Evolutionary conservation across 2,888 invertebrate species (phyloP).

Genomic region (Thumatha senex): DNA sequence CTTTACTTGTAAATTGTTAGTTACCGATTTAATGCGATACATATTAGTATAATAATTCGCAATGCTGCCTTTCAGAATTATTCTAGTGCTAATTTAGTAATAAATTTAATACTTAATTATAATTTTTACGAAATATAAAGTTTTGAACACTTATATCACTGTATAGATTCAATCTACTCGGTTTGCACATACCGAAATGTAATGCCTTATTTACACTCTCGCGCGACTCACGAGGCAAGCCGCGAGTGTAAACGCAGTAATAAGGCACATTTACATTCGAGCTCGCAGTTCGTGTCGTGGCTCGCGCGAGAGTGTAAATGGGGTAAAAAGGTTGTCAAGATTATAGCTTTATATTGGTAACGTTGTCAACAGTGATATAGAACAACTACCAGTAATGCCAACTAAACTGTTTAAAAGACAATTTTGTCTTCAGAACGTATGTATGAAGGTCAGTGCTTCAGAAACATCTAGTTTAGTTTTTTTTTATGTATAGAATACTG

Average conservation of each 20-base stretch:
- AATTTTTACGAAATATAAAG: conserved; percentile 65
- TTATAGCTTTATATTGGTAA: conserved; percentile 16
- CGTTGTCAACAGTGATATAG: conserved; percentile 10
- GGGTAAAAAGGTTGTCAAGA: conserved; percentile 24
- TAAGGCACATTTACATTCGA: no score
- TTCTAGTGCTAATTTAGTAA: conserved; percentile 68
- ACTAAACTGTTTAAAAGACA: conserved; percentile 29
- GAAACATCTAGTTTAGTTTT: no score
- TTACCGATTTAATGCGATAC: conserved; percentile 53
- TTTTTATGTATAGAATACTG: conserved; percentile 12
- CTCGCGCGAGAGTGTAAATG: no score
- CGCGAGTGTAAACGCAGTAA: no score
- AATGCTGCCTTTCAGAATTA: conserved; percentile 49
- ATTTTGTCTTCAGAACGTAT: no score
- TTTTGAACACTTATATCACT: conserved; percentile 63
- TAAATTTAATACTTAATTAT: conserved; percentile 64
- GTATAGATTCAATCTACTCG: conserved; percentile 61
- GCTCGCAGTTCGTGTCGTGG: no score
- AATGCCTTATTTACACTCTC: no score
- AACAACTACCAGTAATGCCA: conserved; percentile 2
- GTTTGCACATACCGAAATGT: conserved; percentile 37
- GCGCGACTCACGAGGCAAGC: no score
- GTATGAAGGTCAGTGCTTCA: no score
- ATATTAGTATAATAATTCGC: conserved; percentile 39
- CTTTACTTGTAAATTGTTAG: conserved; percentile 52